A percentile compares a stretch with the other conserved stretches of the same genome.
Evolutionary conservation across 2,113 vertebrate genomes (phyloP).

Genomic region (Plectropomus leopardus): DNA sequence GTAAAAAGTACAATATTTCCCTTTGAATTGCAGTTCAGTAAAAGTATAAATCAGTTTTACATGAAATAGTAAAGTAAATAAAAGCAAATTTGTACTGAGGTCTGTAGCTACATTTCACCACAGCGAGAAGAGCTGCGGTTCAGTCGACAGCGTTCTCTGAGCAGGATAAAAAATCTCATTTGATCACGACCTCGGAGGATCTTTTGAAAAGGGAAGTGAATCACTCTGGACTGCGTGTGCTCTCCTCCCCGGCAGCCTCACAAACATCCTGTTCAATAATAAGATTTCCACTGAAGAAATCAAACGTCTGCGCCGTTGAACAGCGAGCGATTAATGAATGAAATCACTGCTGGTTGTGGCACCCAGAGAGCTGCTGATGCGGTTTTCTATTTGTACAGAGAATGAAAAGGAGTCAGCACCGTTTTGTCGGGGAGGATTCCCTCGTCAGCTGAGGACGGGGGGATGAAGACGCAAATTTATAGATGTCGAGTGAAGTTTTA

Average conservation of each 20-base stretch:
- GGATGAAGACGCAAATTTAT: constrained; percentile 12
- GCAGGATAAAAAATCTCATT: not conserved
- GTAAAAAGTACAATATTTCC: no score
- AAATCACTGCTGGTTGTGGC: not conserved
- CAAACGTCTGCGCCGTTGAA: not conserved
- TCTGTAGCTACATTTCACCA: not conserved
- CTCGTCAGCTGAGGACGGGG: not conserved
- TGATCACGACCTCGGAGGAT: not conserved
- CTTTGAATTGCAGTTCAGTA: no score
- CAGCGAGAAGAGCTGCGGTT: not conserved
- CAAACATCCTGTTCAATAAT: not conserved
- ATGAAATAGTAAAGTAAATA: no score
- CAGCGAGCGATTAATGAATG: constrained; percentile 46
- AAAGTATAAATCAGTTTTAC: no score
- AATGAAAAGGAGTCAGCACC: constrained; percentile 38
- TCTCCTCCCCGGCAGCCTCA: not conserved
- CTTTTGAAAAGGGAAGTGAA: constrained; percentile 1
- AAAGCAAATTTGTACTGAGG: not conserved
- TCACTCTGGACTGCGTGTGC: not conserved
- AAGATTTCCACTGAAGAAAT: constrained; percentile 10
- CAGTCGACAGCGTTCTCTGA: not conserved
- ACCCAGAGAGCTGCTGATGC: constrained; percentile 7
- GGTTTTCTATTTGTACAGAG: constrained; percentile 20
- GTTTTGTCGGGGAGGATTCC: constrained; percentile 32
- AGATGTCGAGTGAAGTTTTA: constrained; percentile 27